These are phyloP conservation scores for Rhopalosiphum nymphaeae DNA, from an alignment of 2,888 invertebrate species.

Conservation along the genomic window DNA sequence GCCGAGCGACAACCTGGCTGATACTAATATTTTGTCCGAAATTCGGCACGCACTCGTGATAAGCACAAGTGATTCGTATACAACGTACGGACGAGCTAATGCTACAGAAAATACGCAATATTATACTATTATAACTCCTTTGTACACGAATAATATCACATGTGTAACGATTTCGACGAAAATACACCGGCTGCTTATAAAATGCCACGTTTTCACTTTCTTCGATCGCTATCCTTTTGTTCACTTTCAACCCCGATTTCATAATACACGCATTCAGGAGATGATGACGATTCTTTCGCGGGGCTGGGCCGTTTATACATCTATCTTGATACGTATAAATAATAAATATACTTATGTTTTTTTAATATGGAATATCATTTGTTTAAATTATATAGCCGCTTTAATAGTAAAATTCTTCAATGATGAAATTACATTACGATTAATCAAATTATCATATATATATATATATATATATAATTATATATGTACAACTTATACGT, in stretches of 20 bases:
- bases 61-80: not conserved
- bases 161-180: not conserved
- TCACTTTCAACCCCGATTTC: not conserved
- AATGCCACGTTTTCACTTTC: slow-evolving; percentile 22
- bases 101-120: not conserved
- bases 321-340: not conserved
- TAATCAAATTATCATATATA: not conserved
- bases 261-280: not conserved
- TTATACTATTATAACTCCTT: not conserved
- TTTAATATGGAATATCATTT: not conserved
- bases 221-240: not conserved
- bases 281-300: not conserved
- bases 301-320: not conserved
- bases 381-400: no score
- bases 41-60: slow-evolving; percentile 8
- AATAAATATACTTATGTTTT: not conserved
- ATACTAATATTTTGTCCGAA: slow-evolving; percentile 23
- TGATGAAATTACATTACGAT: not conserved
- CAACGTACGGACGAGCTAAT: not conserved
- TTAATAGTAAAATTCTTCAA: not conserved
- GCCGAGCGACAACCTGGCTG: not conserved
- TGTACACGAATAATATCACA: not conserved
- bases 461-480: no score
- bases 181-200: not conserved
- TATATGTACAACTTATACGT: no score